Evolutionary conservation across 1,140 invertebrate genomes (phyloP), one percentile per base, ranked within the genome.

Genomic region (Hypsibius dujardini): DNA sequence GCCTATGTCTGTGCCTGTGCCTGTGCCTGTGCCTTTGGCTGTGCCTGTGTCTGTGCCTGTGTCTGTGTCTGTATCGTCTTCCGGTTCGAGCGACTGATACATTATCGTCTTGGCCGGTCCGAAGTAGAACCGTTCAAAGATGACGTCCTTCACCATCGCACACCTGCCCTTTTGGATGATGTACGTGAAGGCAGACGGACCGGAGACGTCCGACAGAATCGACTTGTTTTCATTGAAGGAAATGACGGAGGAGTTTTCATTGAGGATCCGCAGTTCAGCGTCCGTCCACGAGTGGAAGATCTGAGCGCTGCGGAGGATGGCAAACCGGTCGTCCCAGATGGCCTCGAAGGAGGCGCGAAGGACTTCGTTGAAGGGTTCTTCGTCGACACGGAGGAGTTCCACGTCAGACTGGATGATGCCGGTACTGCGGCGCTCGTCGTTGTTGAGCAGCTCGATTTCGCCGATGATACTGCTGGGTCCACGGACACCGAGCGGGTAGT

Each of bases 221-320:
- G 62, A 3, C 62, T 67, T 67, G 62, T 67, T 67, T 40, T 67
- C 7, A 3, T 3, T 3, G 70, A 70, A 59, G 42, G 70, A 12
- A 70, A 70, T 70, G 7, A 70, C 7, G 3, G 70, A 70, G 7
- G 70, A 70, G 28, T 70, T 50, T 59, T 70, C 70, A 42, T 70
- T 70, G 12, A 70, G 42, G 40, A 70, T 70, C 7, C 47, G 67
- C 46, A 70, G 46, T 70, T 70, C 67, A 28, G 67, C 7, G 40
- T 70, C 70, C 12, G 67, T 14, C 47, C 70, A 70, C 3, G 7
- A 14, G 3, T 7, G 12, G 46, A 50, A 50, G 3, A 40, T 70
- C 28, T 70, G 47, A 3, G 70, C 67, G 46, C 70, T 70, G 7
- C 45, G 47, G 3, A 70, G 70, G 12, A 7, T 42, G 62, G 62